A percentile compares a stretch with the other conserved stretches of the same genome.
Evolutionary conservation across 2,113 vertebrate species (phyloP).

Genomic region (Thunnus thynnus): DNA sequence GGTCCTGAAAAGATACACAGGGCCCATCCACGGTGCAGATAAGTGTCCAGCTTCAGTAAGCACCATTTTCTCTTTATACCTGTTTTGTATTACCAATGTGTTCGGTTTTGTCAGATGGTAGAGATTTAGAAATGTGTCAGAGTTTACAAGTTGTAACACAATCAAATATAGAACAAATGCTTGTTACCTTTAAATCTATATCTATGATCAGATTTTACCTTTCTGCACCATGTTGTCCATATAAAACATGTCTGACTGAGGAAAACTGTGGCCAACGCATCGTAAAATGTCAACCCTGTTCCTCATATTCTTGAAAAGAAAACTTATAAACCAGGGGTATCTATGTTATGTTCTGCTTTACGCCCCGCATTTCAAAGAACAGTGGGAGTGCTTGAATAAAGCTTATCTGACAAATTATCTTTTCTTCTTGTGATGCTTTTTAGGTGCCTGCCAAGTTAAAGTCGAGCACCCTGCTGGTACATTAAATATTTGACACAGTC

Average conservation of each 20-base stretch:
- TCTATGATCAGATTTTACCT: not conserved
- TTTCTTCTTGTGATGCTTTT: constrained; percentile 17
- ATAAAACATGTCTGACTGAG: not conserved
- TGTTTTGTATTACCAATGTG: constrained; percentile 12
- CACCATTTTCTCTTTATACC: not conserved
- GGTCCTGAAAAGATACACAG: constrained; percentile 51
- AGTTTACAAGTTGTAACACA: not conserved
- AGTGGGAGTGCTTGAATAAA: constrained; percentile 9
- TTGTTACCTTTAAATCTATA: not conserved
- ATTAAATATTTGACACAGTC: constrained; percentile 43
- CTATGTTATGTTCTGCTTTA: not conserved
- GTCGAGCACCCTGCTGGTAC: constrained; percentile 14
- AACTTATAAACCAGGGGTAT: not conserved
- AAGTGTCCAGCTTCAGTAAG: constrained; percentile 23
- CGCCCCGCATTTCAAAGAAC: constrained; percentile 20
- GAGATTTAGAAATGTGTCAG: not conserved
- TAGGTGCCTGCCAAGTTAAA: constrained; percentile 23
- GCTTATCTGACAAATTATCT: constrained; percentile 53
- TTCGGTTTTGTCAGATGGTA: not conserved
- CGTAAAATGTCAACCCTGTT: not conserved
- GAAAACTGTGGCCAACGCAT: not conserved
- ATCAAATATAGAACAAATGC: not conserved
- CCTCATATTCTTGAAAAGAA: not conserved
- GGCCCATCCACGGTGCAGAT: constrained; percentile 30
- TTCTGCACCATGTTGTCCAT: not conserved